phyloP scores from a whole-genome alignment of 2,888 invertebrate species.

The Ischnura elegans region DNA sequence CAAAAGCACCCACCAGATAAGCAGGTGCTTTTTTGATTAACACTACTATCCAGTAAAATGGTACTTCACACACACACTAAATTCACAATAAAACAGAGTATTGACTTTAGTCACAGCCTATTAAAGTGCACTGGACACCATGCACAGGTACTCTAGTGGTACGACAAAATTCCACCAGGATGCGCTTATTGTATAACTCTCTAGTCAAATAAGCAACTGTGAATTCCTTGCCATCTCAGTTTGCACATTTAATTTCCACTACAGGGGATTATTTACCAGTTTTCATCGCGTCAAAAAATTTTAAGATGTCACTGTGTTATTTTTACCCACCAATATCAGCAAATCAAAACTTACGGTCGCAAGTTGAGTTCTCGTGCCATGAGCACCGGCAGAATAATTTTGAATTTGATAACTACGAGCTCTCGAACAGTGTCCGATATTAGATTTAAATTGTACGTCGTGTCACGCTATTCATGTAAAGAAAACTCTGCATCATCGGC shows the following conservation, averaged over 20 bases:
- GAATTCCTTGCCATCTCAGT: too few species aligned
- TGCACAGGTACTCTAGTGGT: slow-evolving; percentile 65
- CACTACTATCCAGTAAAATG: slow-evolving; percentile 64
- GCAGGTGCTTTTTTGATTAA: slow-evolving; percentile 69
- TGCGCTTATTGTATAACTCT: slow-evolving; percentile 37
- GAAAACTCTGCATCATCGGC: too few species aligned
- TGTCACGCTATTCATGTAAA: too few species aligned
- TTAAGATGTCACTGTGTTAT: not conserved
- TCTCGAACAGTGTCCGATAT: too few species aligned
- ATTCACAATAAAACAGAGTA: slow-evolving; percentile 68
- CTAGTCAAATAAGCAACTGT: slow-evolving; percentile 1
- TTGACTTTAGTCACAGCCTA: slow-evolving; percentile 67
- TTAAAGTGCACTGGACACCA: slow-evolving; percentile 65
- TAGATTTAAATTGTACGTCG: too few species aligned
- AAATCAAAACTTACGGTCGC: too few species aligned
- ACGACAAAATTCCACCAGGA: slow-evolving; percentile 41
- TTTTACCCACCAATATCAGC: too few species aligned
- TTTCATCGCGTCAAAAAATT: not conserved
- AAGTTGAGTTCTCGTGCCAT: not conserved
- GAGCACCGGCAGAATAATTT: not conserved
- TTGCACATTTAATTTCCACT: too few species aligned
- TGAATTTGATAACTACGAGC: not conserved
- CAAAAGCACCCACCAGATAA: slow-evolving; percentile 79
- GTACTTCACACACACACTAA: slow-evolving; percentile 68
- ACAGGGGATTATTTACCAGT: too few species aligned